Conservation (phyloP, 1,140 invertebrate genomes). For the Octopus sinensis region DNA sequence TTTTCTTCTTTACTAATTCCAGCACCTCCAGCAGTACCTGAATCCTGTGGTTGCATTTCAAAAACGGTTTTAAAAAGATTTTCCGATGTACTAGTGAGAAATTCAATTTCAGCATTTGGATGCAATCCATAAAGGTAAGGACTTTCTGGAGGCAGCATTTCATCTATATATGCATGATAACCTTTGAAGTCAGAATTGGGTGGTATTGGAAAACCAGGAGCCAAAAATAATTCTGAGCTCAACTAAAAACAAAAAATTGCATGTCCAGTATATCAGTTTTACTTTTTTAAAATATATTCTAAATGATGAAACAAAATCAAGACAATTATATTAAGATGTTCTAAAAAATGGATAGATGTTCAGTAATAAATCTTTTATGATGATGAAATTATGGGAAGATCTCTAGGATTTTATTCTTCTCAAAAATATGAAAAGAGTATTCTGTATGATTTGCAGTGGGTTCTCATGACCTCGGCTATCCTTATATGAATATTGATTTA, state of each 20-base stretch:
- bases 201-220: constrained; percentile 81
- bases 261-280: neutral
- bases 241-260: constrained; percentile 61
- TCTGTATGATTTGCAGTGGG: too few relatives aligned
- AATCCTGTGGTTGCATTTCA: constrained; percentile 88
- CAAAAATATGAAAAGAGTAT: too few relatives aligned
- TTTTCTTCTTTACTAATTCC: constrained; percentile 86
- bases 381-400: too few relatives aligned
- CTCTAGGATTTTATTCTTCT: too few relatives aligned
- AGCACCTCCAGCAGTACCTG: constrained; percentile 73
- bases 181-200: constrained; percentile 83
- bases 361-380: too few relatives aligned
- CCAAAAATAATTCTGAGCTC: constrained; percentile 82
- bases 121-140: constrained; percentile 88
- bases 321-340: neutral
- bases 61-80: constrained; percentile 87
- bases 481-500: too few relatives aligned
- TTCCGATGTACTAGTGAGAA: constrained; percentile 83
- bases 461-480: too few relatives aligned
- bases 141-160: constrained; percentile 81
- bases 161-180: constrained; percentile 90
- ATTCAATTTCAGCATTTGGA: constrained; percentile 92
- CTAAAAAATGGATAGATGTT: neutral
- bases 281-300: too few relatives aligned
- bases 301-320: too few relatives aligned